A percentile compares a stretch with the other conserved stretches of the same genome.
Evolutionary conservation across 2,888 invertebrate genomes (phyloP).

Genomic region (Pilophorus perplexus): DNA sequence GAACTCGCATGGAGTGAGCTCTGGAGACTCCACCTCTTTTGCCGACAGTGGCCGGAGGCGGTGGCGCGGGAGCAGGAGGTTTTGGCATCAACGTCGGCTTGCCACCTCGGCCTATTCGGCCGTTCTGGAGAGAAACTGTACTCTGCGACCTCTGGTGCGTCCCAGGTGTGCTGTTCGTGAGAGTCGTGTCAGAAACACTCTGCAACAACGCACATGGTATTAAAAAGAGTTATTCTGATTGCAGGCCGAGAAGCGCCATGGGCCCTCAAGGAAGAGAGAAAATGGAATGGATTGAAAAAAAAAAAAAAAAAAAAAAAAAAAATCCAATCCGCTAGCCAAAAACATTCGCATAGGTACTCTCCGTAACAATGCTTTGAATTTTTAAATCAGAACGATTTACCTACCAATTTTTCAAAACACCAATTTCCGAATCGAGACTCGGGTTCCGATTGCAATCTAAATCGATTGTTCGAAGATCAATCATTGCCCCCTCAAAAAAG

Average conservation of each 20-base stretch:
- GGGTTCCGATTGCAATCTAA: too few species aligned
- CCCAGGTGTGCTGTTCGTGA: slow-evolving; percentile 53
- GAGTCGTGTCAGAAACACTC: slow-evolving; percentile 58
- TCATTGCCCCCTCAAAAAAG: too few species aligned
- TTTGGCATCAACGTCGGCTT: slow-evolving; percentile 83
- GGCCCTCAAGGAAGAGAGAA: background rate
- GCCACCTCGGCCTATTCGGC: slow-evolving; percentile 50
- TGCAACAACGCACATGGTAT: slow-evolving; percentile 42
- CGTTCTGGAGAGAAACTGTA: slow-evolving; percentile 51
- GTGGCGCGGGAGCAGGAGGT: slow-evolving; percentile 54
- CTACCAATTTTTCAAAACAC: too few species aligned
- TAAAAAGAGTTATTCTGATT: too few species aligned
- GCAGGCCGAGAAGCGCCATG: too few species aligned
- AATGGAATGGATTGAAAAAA: background rate
- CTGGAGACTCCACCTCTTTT: slow-evolving; percentile 54
- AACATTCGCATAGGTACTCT: background rate
- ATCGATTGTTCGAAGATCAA: too few species aligned
- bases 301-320: background rate
- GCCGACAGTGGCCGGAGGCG: background rate
- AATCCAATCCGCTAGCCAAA: background rate
- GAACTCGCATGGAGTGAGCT: slow-evolving; percentile 81
- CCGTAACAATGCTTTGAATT: too few species aligned
- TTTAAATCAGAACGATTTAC: too few species aligned
- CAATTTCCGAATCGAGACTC: too few species aligned
- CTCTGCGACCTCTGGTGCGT: slow-evolving; percentile 54